Evolutionary conservation across 2,113 vertebrate species (phyloP).

Genomic region (Micronisus gabar): DNA sequence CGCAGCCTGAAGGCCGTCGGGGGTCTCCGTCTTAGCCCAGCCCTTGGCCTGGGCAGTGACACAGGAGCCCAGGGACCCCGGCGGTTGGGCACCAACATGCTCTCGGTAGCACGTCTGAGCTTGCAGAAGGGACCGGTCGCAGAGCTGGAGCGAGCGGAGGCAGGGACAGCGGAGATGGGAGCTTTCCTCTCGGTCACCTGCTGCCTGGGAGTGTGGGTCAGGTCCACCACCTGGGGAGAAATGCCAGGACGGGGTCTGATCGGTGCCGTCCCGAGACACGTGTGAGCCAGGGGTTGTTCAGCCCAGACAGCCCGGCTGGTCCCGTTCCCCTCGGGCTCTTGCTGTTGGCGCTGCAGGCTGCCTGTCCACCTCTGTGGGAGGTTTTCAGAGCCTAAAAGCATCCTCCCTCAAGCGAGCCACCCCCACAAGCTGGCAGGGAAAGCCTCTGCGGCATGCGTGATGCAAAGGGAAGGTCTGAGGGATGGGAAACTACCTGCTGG

Average conservation of each 20-base stretch:
- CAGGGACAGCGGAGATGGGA: not conserved
- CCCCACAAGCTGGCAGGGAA: not conserved
- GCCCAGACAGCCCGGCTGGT: not conserved
- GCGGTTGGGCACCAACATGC: fast-evolving
- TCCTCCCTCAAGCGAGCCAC: not conserved
- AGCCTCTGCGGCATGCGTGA: not conserved
- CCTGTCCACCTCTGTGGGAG: not conserved
- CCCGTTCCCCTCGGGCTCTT: not conserved
- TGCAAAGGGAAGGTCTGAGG: not conserved
- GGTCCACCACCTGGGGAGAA: not conserved
- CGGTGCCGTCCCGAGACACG: fast-evolving
- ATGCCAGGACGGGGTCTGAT: not conserved
- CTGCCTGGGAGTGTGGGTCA: not conserved
- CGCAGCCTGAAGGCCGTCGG: not conserved
- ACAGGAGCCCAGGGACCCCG: not conserved
- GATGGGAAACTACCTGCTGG: not conserved
- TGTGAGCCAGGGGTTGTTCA: not conserved
- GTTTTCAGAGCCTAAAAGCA: not conserved
- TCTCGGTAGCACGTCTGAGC: not conserved
- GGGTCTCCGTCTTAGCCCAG: not conserved
- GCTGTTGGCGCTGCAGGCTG: not conserved
- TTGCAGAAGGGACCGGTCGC: not conserved
- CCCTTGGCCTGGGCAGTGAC: not conserved
- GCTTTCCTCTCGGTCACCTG: not conserved
- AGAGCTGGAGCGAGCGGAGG: not conserved